Base-by-base conservation (phyloP, 2,113 vertebrate genomes). In the Lasiurus cinereus region DNA sequence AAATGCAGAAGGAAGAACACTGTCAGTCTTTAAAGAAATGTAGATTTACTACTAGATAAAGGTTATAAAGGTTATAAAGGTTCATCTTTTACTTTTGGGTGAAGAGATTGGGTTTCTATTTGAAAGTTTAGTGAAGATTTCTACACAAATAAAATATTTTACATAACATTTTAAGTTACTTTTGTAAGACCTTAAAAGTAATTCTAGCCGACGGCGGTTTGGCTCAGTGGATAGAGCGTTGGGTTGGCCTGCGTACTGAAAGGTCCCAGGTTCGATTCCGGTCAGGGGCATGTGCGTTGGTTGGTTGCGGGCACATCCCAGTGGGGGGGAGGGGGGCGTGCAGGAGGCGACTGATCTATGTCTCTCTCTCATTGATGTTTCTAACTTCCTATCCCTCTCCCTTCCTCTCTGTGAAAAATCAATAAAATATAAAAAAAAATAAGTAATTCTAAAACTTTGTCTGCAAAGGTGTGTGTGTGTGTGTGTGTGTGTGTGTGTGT, bases 131-230 rank as follows among this genome's bases (percentile, higher is more conserved):
- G 46, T 43, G 5, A 89, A 82, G 27, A 67, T 9, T 36, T 87
- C 14, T 54, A 83, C 67, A 50, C n/a, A 46, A 73, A 86, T 73
- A 52, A 73, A 52, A 78, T 21, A 69, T 11, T 50, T 9, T 80
- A 10, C 83, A 88, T 93, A 90, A 88, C 64, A 59, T 67, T 69
- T 33, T 54, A 88, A 80, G 29, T 89, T 52, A 93, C 31, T 43
- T 91, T 84, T 72, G 3, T 78, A 59, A 59, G 0, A 39, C 46
- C 79, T 94, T 36, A 88, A 72, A 93, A 66, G 33, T 62, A 31
- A 91, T 67, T 73, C n/a, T 50, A 96, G 39, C 39, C 39, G 39
- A 39, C 3, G 39, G 3, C 39, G 39, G 39, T 39, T 39, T 39
- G 39, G 39, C 39, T 39, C 39, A 39, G 39, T 39, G 39, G 39